These are phyloP conservation scores for Leptopilina myrica DNA, from an alignment of 2,888 invertebrate genomes.

Conservation along the genomic window DNA sequence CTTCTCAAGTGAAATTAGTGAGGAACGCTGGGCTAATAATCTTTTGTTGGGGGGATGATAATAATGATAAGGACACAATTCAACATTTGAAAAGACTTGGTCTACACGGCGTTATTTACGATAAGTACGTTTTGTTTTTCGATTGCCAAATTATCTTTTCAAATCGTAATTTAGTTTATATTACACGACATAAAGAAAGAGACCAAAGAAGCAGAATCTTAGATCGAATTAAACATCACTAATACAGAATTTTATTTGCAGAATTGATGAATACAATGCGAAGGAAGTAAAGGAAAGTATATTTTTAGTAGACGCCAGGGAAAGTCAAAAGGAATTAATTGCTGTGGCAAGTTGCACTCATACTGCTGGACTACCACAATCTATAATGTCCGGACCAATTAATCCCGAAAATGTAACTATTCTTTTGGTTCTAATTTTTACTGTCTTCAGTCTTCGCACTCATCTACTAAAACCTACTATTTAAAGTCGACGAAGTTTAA, in stretches of 20 bases:
- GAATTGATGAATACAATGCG: slow-evolving; percentile 85
- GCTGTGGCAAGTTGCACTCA: slow-evolving; percentile 74
- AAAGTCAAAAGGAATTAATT: slow-evolving; percentile 83
- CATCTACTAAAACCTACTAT: too few relatives aligned
- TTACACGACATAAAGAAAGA: too few relatives aligned
- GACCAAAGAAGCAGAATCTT: too few relatives aligned
- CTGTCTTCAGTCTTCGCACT: too few relatives aligned
- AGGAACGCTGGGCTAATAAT: slow-evolving; percentile 89
- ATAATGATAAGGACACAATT: slow-evolving; percentile 91
- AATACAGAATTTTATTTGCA: slow-evolving; percentile 51
- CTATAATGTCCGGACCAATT: slow-evolving; percentile 59
- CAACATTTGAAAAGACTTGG: slow-evolving; percentile 91
- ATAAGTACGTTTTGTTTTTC: slow-evolving; percentile 81
- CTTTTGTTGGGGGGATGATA: slow-evolving; percentile 99
- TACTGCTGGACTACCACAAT: slow-evolving; percentile 64
- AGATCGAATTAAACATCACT: background rate
- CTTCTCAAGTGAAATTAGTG: slow-evolving; percentile 87
- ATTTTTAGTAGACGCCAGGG: slow-evolving; percentile 88
- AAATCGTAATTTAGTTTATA: too few relatives aligned
- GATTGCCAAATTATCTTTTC: too few relatives aligned
- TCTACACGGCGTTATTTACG: slow-evolving; percentile 97
- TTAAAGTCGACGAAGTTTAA: too few relatives aligned
- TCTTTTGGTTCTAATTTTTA: too few relatives aligned
- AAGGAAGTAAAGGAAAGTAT: slow-evolving; percentile 90
- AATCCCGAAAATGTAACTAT: slow-evolving; percentile 60